A percentile compares a stretch with the other conserved stretches of the same genome.
These are phyloP conservation scores for Siniperca scherzeri DNA, from an alignment of 2,797 vertebrate species.

Conservation along the genomic window DNA sequence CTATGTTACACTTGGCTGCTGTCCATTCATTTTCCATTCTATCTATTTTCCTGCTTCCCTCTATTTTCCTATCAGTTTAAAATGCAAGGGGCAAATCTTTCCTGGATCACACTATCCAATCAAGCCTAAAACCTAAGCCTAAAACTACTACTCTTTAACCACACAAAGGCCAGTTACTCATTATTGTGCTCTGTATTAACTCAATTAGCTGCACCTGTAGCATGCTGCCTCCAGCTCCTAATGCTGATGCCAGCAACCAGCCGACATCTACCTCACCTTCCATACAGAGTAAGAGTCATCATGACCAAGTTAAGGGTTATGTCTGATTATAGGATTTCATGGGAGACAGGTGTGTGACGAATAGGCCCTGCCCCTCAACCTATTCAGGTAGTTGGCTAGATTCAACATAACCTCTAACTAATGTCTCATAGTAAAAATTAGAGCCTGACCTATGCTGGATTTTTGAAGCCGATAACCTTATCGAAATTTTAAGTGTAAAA, in stretches of 20 bases:
- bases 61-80: constrained; percentile 10
- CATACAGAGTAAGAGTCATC: not conserved
- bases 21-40: not conserved
- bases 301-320: not conserved
- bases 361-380: too few relatives aligned
- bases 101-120: constrained; percentile 27
- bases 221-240: constrained; percentile 18
- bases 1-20: not conserved
- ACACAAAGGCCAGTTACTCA: constrained; percentile 17
- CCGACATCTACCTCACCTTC: not conserved
- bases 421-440: not conserved
- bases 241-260: constrained; percentile 18
- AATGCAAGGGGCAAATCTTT: not conserved
- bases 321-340: not conserved
- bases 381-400: not conserved
- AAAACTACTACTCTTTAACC: not conserved
- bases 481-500: not conserved
- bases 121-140: constrained; percentile 14
- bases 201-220: constrained; percentile 41
- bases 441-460: not conserved
- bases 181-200: constrained; percentile 12
- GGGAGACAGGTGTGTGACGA: not conserved
- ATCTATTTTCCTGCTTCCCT: not conserved
- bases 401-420: not conserved
- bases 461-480: not conserved